Evolutionary conservation across 2,113 vertebrate genomes (phyloP).

Genomic region (Tragulus kanchil): DNA sequence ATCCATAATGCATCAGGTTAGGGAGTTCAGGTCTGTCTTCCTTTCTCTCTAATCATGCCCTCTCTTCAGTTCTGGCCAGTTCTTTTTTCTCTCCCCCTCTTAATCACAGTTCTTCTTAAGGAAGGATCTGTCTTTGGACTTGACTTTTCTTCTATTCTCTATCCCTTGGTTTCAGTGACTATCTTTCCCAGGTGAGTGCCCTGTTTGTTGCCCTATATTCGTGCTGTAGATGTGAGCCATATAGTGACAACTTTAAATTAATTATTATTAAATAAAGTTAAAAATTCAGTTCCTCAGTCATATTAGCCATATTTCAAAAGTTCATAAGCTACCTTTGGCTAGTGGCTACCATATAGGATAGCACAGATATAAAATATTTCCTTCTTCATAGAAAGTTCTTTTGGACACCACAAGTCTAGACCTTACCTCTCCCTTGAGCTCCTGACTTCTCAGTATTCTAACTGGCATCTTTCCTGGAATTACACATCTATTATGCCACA

Average conservation of each 20-base stretch:
- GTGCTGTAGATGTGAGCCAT: not conserved
- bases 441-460: not conserved
- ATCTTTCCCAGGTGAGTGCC: not conserved
- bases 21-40: not conserved
- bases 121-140: not conserved
- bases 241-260: not conserved
- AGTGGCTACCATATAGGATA: not conserved
- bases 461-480: not conserved
- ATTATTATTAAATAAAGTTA: constrained; percentile 29
- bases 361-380: not conserved
- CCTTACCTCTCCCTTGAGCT: not conserved
- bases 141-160: constrained; percentile 4
- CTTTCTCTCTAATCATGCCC: not conserved
- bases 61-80: not conserved
- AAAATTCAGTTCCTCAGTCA: not conserved
- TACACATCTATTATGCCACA: not conserved
- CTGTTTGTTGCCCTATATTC: not conserved
- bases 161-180: not conserved
- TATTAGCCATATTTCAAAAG: constrained; percentile 20
- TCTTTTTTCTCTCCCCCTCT: not conserved
- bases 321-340: not conserved
- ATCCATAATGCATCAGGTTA: not conserved
- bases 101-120: not conserved
- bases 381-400: not conserved
- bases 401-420: not conserved